Evolutionary conservation across 2,113 vertebrate species (phyloP).

Genomic region (Gambusia holbrooki): DNA sequence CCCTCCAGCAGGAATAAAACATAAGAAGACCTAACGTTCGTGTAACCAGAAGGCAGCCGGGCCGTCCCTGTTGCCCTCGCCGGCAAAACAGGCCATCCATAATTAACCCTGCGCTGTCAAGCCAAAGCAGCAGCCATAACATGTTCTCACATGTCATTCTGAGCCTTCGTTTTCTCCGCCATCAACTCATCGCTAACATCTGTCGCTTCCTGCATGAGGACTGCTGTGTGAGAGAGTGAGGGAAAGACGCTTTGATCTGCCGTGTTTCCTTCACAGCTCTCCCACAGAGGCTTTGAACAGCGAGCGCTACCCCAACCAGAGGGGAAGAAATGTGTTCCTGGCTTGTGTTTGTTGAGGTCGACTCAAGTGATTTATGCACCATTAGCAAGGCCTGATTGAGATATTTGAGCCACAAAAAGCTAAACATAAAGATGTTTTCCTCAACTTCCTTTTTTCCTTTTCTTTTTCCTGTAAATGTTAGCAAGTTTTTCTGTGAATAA

Average conservation of each 20-base stretch:
- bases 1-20: conserved; percentile 74
- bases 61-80: conserved; percentile 44
- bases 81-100: conserved; percentile 69
- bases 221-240: conserved; percentile 25
- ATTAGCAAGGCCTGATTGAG: conserved; percentile 38
- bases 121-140: conserved; percentile 65
- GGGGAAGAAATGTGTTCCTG: conserved; percentile 51
- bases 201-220: conserved; percentile 42
- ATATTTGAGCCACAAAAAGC: conserved; percentile 47
- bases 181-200: conserved; percentile 64
- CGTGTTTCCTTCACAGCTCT: conserved; percentile 36
- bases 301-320: conserved; percentile 37
- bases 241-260: conserved; percentile 59
- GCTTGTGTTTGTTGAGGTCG: conserved; percentile 39
- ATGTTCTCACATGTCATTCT: conserved; percentile 70
- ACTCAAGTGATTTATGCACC: conserved; percentile 56
- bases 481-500: conserved; percentile 48
- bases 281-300: conserved; percentile 58
- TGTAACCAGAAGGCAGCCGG: conserved; percentile 56
- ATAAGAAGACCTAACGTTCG: conserved; percentile 53
- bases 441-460: conserved; percentile 1
- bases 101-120: conserved; percentile 74
- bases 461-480: conserved; percentile 30
- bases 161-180: conserved; percentile 61
- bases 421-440: not conserved